Conservation (phyloP, 2,888 invertebrate genomes). For the Sisyra nigra region DNA sequence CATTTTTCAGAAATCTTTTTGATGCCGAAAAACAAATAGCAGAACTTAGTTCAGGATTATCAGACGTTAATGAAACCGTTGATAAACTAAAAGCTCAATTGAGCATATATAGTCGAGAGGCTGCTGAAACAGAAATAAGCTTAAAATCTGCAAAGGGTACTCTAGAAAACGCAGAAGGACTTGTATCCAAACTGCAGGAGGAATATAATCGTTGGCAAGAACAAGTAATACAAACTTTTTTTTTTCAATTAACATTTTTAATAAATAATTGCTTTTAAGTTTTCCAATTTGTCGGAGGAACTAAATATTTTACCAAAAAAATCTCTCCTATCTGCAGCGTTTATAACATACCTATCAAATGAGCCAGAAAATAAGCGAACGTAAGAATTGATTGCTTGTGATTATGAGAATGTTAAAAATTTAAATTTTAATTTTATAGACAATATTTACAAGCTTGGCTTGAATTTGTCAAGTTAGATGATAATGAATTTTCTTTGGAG, state of each 20-base stretch:
- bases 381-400: neutral
- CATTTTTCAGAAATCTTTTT: constrained; percentile 44
- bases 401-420: neutral
- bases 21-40: constrained; percentile 72
- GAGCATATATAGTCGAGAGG: constrained; percentile 82
- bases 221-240: constrained; percentile 32
- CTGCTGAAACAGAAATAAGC: constrained; percentile 77
- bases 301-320: constrained; percentile 43
- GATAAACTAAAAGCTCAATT: constrained; percentile 59
- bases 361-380: constrained; percentile 25
- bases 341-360: constrained; percentile 56
- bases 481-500: constrained; percentile 31
- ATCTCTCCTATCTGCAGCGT: constrained; percentile 59
- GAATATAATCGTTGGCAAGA: constrained; percentile 81
- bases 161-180: constrained; percentile 56
- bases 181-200: constrained; percentile 74
- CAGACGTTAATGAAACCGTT: constrained; percentile 68
- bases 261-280: constrained; percentile 24
- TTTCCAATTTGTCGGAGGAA: constrained; percentile 42
- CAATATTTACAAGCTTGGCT: constrained; percentile 22
- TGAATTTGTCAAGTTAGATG: constrained; percentile 17
- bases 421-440: constrained; percentile 15
- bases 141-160: constrained; percentile 62
- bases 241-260: constrained; percentile 1
- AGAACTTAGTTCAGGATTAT: constrained; percentile 57